phyloP scores from a whole-genome alignment of 23 tunicate genomes.

The Phallusia fumigata region DNA sequence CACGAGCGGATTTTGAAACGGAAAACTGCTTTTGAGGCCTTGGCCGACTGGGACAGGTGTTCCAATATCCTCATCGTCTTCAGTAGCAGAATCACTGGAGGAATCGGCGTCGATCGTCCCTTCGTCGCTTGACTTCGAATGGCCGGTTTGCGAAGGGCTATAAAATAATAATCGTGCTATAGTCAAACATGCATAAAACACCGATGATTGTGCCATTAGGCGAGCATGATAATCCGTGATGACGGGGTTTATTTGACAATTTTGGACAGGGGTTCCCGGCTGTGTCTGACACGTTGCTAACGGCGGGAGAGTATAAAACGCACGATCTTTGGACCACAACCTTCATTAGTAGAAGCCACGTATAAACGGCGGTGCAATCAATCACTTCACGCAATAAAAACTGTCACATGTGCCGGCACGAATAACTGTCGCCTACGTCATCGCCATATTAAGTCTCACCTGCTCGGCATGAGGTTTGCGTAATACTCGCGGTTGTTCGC shows the following conservation, averaged over 20 bases:
- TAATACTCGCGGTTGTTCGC: constrained; percentile 78
- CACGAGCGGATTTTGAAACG: constrained; percentile 49
- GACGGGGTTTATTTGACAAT: too few species aligned
- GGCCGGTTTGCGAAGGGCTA: constrained; percentile 71
- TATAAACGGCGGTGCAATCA: too few species aligned
- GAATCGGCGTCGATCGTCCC: constrained; percentile 27
- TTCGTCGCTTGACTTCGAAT: constrained; percentile 9
- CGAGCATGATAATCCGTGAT: too few species aligned
- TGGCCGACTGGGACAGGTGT: constrained; percentile 26
- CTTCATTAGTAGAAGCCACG: too few species aligned
- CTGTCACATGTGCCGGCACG: not conserved
- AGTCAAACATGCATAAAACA: too few species aligned
- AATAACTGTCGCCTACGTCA: not conserved
- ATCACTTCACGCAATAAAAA: not conserved
- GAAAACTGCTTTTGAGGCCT: constrained; percentile 6
- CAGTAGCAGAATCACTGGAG: constrained; percentile 26
- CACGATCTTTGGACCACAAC: too few species aligned
- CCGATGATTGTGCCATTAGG: too few species aligned
- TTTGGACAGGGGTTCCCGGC: too few species aligned
- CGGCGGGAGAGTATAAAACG: too few species aligned
- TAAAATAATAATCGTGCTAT: not conserved
- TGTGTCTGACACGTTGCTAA: too few species aligned
- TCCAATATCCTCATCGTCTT: constrained; percentile 28
- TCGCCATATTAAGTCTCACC: constrained; percentile 26
- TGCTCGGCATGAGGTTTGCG: constrained; percentile 62